Base-by-base conservation (phyloP, 2,797 vertebrate species). In the Melanotaenia trifasciata region DNA sequence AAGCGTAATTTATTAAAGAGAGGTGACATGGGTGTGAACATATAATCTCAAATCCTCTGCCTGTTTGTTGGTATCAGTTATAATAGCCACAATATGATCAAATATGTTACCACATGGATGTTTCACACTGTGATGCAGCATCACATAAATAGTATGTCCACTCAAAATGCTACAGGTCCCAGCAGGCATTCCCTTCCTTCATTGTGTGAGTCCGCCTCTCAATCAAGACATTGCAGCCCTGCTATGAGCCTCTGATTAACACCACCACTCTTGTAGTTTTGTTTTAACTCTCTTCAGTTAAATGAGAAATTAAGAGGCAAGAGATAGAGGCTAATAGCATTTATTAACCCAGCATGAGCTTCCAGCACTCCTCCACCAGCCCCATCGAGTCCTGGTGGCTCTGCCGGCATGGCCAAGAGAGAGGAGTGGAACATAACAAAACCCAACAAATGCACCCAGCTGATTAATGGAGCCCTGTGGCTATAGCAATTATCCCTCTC, bases 401-500 rank as follows among this genome's bases (percentile, higher is more conserved):
- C 70, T 72, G 84, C 68, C 77, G 66, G 77, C 38, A 14, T 58
- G 60, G 86, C 75, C 84, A 65, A 72, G 94, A 94, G 94, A 95
- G 93, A 76, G 79, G 93, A 83, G 75, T 58, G 73, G 83, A 83
- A 87, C 83, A 85, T 89, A 89, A 96, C 96, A 96, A 95, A 96
- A 94, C 93, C 93, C 95, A 96, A 95, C 95, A 95, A 96, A 96
- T 95, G 96, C 86, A 94, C 95, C 95, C 93, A 94, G 93, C 95
- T 95, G 96, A 95, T 96, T 95, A 95, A 95, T 91, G 95, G 95
- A 95, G 96, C 96, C 90, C 96, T 94, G 95, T 96, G 96, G 96
- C 96, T 95, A 96, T 96, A 95, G 96, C 95, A 97, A 97, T 97
- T 96, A 97, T 96, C 96, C 94, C 93, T 94, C 94, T 90, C 91